Conservation (phyloP, 1,140 invertebrate genomes). For the Chionoecetes opilio region DNA sequence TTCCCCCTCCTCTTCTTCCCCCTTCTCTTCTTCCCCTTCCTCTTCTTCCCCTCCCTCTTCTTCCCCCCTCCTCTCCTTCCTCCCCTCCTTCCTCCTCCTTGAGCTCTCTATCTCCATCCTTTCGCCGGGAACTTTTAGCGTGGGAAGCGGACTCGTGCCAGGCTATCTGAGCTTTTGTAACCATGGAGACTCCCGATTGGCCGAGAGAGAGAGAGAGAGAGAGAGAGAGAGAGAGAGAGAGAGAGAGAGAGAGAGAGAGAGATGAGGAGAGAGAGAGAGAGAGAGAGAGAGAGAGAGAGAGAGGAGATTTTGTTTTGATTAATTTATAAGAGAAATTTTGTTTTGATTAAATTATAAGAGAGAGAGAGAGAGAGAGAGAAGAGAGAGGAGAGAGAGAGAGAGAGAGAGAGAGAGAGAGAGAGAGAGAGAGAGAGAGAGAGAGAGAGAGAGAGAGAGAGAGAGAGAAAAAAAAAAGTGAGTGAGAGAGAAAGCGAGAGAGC, state of each 20-base stretch:
- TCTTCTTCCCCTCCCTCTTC: too few species aligned
- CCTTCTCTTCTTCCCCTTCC: background rate
- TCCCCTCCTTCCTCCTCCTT: background rate
- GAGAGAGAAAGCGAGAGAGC: background rate
- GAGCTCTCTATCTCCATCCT: background rate
- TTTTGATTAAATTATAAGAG: background rate
- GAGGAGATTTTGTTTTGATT: too few species aligned
- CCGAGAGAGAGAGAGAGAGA: background rate
- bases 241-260: slow-evolving; percentile 27
- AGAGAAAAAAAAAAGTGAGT: background rate
- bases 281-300: background rate
- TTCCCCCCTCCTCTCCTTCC: too few species aligned
- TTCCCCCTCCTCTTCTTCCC: background rate
- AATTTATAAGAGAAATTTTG: too few species aligned
- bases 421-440: background rate
- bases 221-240: slow-evolving; percentile 27
- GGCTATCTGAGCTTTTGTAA: background rate
- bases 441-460: background rate
- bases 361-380: background rate
- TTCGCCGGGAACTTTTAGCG: background rate
- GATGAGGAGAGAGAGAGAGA: background rate
- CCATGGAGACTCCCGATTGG: background rate
- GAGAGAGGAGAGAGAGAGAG: background rate
- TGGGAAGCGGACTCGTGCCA: background rate
- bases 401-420: background rate